Conservation (phyloP, 2,888 invertebrate species). For the Ophonus ardosiacus region DNA sequence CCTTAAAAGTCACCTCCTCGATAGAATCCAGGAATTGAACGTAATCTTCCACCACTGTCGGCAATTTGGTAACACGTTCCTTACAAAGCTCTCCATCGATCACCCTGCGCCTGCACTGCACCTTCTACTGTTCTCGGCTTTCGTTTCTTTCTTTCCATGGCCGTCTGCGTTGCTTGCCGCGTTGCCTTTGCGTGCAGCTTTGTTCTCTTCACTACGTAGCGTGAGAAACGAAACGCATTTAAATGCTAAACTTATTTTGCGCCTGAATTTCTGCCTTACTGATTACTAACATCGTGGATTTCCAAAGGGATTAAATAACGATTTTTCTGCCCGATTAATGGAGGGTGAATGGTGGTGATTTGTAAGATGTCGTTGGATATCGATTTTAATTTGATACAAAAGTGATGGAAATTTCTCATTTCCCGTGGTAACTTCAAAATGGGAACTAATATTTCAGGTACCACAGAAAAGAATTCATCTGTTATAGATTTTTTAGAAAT, state of each 20-base stretch:
- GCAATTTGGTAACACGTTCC: conserved; percentile 73
- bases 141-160: conserved; percentile 35
- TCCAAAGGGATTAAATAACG: conserved; percentile 37
- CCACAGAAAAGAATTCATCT: too few relatives aligned
- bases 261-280: conserved; percentile 44
- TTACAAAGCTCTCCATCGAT: conserved; percentile 72
- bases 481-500: too few relatives aligned
- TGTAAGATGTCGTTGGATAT: not conserved
- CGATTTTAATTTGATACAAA: not conserved
- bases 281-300: conserved; percentile 37
- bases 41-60: conserved; percentile 71
- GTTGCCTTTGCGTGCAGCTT: conserved; percentile 29
- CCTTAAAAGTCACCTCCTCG: conserved; percentile 60
- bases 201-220: conserved; percentile 33
- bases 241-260: conserved; percentile 53
- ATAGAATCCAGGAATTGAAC: conserved; percentile 64
- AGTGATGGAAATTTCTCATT: not conserved
- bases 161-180: not conserved
- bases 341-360: conserved; percentile 22
- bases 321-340: conserved; percentile 45
- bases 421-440: not conserved
- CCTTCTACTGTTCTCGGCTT: conserved; percentile 23
- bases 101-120: conserved; percentile 65
- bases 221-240: conserved; percentile 52
- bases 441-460: not conserved